These are phyloP conservation scores for Perca flavescens DNA, from an alignment of 2,113 vertebrate species.

Conservation along the genomic window DNA sequence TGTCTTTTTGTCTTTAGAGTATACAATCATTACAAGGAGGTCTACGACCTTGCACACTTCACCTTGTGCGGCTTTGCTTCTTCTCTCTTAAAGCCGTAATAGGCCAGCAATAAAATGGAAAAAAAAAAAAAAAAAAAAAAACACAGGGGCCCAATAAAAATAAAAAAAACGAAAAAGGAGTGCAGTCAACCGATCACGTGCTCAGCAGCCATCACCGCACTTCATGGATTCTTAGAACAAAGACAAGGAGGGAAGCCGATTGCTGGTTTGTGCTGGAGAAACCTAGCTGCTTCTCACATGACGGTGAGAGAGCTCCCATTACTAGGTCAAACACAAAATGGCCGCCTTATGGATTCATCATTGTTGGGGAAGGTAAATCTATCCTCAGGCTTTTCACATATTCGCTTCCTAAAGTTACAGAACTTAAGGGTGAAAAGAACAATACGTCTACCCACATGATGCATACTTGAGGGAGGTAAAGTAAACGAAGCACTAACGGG, in stretches of 20 bases:
- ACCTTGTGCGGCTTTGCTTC: constrained; percentile 86
- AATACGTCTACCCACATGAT: constrained; percentile 19
- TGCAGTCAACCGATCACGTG: constrained; percentile 84
- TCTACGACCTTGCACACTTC: constrained; percentile 89
- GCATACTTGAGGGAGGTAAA: constrained; percentile 11
- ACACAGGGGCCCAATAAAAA: constrained; percentile 34
- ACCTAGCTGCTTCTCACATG: constrained; percentile 25
- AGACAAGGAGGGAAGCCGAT: constrained; percentile 18
- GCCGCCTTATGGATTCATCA: constrained; percentile 5
- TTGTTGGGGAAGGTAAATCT: neutral
- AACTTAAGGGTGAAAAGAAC: constrained; percentile 27
- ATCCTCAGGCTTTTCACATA: constrained; percentile 8
- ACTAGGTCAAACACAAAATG: constrained; percentile 34
- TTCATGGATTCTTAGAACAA: constrained; percentile 32
- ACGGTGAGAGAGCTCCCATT: constrained; percentile 7
- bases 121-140: constrained; percentile 30
- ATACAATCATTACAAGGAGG: constrained; percentile 94
- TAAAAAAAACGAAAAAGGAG: constrained; percentile 71
- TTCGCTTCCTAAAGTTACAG: constrained; percentile 8
- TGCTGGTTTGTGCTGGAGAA: constrained; percentile 43
- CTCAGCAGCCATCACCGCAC: constrained; percentile 52
- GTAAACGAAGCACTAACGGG: constrained; percentile 35
- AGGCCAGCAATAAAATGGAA: constrained; percentile 84
- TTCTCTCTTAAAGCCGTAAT: constrained; percentile 78
- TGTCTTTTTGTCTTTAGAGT: constrained; percentile 77